These are phyloP conservation scores for Brachypterus glaber DNA, from an alignment of 2,888 invertebrate genomes.

Conservation along the genomic window DNA sequence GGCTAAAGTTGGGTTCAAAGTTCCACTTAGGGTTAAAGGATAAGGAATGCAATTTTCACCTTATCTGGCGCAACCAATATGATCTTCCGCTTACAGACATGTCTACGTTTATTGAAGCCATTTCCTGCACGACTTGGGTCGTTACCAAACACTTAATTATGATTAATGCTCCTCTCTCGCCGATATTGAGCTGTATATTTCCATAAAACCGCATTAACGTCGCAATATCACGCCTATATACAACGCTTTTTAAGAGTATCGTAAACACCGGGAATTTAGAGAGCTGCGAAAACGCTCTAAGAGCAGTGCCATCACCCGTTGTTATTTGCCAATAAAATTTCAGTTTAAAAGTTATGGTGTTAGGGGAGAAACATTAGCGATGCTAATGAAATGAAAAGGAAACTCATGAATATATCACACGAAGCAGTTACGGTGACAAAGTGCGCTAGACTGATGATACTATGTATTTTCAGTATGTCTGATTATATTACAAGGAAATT, in stretches of 20 bases:
- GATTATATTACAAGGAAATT: slow-evolving; percentile 10
- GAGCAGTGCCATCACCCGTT: slow-evolving; percentile 28
- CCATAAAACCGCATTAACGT: slow-evolving; percentile 50
- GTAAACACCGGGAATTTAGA: slow-evolving; percentile 33
- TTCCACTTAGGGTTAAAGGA: slow-evolving; percentile 26
- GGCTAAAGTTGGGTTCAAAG: slow-evolving; percentile 21
- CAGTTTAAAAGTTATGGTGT: slow-evolving; percentile 29
- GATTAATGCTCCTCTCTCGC: slow-evolving; percentile 37
- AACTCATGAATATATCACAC: slow-evolving; percentile 28
- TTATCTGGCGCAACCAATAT: slow-evolving; percentile 35
- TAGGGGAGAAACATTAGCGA: slow-evolving; percentile 28
- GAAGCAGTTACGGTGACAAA: slow-evolving; percentile 21
- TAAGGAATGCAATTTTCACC: slow-evolving; percentile 37
- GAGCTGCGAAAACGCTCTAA: slow-evolving; percentile 24
- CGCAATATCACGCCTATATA: slow-evolving; percentile 39
- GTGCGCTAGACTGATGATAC: slow-evolving; percentile 16
- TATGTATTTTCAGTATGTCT: slow-evolving; percentile 4
- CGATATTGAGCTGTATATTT: slow-evolving; percentile 50
- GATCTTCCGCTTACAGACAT: slow-evolving; percentile 35
- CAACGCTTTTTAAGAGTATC: slow-evolving; percentile 32
- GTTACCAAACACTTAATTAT: slow-evolving; percentile 39
- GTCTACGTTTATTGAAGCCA: slow-evolving; percentile 37
- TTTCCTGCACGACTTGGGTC: slow-evolving; percentile 33
- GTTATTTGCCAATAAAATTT: slow-evolving; percentile 35
- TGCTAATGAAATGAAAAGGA: slow-evolving; percentile 32